Percentiles rank a stretch among this genome's conserved stretches.
phyloP scores from a whole-genome alignment of 2,797 vertebrate species.

The Gymnoscopelus microlampas region DNA sequence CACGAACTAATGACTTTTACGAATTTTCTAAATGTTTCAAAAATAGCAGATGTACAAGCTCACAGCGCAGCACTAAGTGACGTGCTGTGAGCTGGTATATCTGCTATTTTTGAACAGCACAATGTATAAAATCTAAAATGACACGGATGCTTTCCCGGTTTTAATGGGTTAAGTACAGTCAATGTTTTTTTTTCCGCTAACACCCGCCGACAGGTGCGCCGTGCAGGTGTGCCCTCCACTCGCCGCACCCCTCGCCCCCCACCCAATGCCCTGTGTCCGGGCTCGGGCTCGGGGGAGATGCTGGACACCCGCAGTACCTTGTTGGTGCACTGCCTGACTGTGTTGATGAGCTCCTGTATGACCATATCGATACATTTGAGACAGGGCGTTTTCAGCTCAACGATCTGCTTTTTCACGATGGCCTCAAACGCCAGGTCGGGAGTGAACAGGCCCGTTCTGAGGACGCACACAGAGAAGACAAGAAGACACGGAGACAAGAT shows the following conservation, averaged over 20 bases:
- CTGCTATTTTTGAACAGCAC: too few relatives aligned
- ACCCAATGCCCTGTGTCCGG: conserved; percentile 49
- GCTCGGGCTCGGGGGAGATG: conserved; percentile 68
- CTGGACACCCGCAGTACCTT: conserved; percentile 88
- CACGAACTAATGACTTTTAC: too few relatives aligned
- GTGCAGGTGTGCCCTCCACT: conserved; percentile 58
- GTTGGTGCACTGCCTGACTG: conserved; percentile 95
- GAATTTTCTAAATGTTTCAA: too few relatives aligned
- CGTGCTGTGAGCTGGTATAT: too few relatives aligned
- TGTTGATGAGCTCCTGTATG: conserved; percentile 98
- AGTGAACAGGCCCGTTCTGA: conserved; percentile 97
- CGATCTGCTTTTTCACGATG: conserved; percentile 99
- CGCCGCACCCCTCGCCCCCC: conserved; percentile 37
- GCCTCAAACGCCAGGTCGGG: conserved; percentile 98
- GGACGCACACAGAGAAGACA: conserved; percentile 78
- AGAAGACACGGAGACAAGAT: conserved; percentile 56
- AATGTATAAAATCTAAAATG: too few relatives aligned
- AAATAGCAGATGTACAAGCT: too few relatives aligned
- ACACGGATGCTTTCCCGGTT: too few relatives aligned
- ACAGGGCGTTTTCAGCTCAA: conserved; percentile 99
- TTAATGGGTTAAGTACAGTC: too few relatives aligned
- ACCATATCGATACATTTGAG: conserved; percentile 98
- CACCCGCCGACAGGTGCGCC: conserved; percentile 21
- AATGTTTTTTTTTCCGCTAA: too few relatives aligned
- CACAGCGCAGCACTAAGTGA: too few relatives aligned